Base-by-base conservation (phyloP, 2,113 vertebrate genomes). In the Egretta garzetta region DNA sequence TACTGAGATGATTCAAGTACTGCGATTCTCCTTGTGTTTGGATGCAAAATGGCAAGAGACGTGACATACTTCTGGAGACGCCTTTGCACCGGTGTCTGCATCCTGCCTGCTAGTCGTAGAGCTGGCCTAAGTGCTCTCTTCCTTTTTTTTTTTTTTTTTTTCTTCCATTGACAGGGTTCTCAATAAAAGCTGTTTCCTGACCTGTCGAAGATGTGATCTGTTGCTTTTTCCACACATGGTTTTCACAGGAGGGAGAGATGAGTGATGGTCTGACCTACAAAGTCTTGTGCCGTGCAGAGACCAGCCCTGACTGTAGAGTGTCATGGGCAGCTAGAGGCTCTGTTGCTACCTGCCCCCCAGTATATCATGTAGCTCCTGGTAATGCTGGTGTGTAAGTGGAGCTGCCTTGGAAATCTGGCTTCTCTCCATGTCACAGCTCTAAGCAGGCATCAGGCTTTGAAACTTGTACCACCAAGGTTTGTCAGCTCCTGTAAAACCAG, bases 251-350 rank as follows among this genome's bases (percentile, higher is more conserved):
- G 28, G 20, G 9, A 77, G 23, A 60, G n/a, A 33, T 32, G 11
- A 79, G 24, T 9, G 37, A 24, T 47, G 50, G 20, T 24, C 37
- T 64, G 45, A 28, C 19, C 14, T 53, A 13, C 14, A 26, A 26
- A 39, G 14, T 39, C 14, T 41, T 39, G 5, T 19, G 16, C 8
- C 0, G 0, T 33, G 12, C 0, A 0, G 23, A 74, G 6, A 16
- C 11, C 24, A 47, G 30, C 10, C 28, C 37, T 59, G 20, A 23
- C 3, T 37, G 16, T 7, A 41, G 43, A 52, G 24, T 39, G 7
- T 12, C 8, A 12, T 1, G 1, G 21, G 35, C 16, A 32, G 37
- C 14, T 22, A 39, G 10, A 75, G 14, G 17, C 4, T 56, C 12
- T 73, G 8, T 26, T 56, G 41, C 6, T 39, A 17, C 5, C 4